A percentile compares a stretch with the other conserved stretches of the same genome.
These are phyloP conservation scores for Tapera naevia DNA, from an alignment of 2,797 vertebrate species.

Conservation along the genomic window DNA sequence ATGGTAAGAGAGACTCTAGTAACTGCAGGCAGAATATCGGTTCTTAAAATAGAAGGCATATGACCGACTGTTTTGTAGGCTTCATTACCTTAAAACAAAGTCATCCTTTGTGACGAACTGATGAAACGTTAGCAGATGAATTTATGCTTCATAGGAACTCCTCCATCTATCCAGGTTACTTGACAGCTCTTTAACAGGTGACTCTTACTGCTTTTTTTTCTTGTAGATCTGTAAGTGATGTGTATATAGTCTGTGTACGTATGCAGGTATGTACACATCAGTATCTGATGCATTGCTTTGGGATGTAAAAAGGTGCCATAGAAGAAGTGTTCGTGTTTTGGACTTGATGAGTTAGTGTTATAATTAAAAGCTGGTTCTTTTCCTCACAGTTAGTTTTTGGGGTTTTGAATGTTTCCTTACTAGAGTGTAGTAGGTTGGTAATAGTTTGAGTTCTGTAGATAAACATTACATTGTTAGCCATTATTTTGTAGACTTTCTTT, in stretches of 20 bases:
- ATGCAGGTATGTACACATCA: background rate
- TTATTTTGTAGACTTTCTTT: background rate
- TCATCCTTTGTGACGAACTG: background rate
- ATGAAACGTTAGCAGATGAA: background rate
- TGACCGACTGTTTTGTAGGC: background rate
- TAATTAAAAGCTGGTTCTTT: background rate
- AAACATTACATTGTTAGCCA: background rate
- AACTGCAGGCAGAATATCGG: background rate
- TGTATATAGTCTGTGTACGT: fast-evolving
- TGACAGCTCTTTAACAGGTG: background rate
- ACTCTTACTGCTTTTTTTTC: fast-evolving
- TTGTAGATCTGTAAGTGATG: background rate
- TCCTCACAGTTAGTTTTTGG: background rate
- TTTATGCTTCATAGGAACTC: background rate
- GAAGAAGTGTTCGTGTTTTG: background rate
- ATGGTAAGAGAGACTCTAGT: background rate
- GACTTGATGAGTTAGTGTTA: background rate
- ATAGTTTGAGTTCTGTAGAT: background rate
- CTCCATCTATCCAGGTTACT: background rate
- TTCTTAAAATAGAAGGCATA: background rate
- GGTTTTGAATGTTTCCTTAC: background rate
- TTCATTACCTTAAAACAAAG: conserved; percentile 6
- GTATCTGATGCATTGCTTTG: background rate
- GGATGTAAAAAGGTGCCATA: background rate
- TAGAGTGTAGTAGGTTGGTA: background rate